Evolutionary conservation across 2,113 vertebrate species (phyloP).

Genomic region (Thymallus thymallus): DNA sequence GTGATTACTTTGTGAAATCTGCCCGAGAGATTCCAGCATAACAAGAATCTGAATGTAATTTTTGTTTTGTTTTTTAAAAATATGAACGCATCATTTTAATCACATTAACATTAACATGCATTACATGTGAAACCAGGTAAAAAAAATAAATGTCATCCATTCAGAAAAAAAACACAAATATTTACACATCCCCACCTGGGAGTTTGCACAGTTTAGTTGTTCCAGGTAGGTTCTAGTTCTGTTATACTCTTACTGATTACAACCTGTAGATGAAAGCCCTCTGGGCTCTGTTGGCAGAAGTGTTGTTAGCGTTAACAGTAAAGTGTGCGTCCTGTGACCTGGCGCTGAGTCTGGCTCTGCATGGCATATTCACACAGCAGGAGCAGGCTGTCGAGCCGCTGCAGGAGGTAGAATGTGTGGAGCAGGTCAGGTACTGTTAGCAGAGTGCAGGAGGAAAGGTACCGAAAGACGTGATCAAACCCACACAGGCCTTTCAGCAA

Average conservation of each 20-base stretch:
- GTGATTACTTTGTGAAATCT: too few relatives aligned
- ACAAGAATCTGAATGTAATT: too few relatives aligned
- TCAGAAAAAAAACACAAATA: background rate
- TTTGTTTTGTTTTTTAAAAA: background rate
- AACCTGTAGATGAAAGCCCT: background rate
- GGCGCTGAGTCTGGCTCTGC: background rate
- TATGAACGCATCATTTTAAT: background rate
- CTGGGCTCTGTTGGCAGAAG: background rate
- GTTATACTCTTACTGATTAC: background rate
- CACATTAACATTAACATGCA: too few relatives aligned
- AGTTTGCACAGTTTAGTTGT: background rate
- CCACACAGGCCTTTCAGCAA: conserved; percentile 44
- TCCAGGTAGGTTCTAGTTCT: background rate
- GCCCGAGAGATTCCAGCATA: too few relatives aligned
- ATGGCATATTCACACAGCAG: conserved; percentile 57
- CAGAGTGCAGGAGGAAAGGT: background rate
- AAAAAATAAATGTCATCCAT: background rate
- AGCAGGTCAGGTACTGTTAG: conserved; percentile 48
- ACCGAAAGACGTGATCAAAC: conserved; percentile 53
- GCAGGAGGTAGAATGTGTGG: conserved; percentile 49
- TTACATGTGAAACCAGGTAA: too few relatives aligned
- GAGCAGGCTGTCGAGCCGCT: conserved; percentile 49
- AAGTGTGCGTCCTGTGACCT: background rate
- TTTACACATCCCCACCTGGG: background rate
- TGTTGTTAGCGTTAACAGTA: background rate